Conservation (phyloP, 2,113 vertebrate genomes). For the Manacus vitellinus region DNA sequence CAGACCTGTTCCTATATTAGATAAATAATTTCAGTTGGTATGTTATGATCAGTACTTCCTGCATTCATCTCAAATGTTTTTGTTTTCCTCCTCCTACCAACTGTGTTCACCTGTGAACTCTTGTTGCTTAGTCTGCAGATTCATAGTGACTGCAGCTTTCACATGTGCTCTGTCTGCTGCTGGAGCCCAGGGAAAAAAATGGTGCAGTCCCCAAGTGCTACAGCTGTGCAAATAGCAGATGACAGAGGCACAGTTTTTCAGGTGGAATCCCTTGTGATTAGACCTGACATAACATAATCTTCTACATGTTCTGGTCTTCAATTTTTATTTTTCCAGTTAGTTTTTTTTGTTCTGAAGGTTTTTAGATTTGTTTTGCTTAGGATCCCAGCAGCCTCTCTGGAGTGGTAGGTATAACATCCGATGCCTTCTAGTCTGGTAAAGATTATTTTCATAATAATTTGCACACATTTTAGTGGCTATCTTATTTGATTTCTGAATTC, state of each 20-base stretch:
- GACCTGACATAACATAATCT: neutral
- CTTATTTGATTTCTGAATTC: neutral
- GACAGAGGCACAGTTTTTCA: neutral
- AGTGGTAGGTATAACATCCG: neutral
- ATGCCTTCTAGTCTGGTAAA: neutral
- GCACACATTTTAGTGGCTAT: neutral
- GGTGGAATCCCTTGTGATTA: neutral
- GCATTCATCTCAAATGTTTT: neutral
- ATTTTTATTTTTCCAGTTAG: neutral
- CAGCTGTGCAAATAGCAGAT: neutral
- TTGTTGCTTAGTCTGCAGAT: neutral
- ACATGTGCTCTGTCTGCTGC: neutral
- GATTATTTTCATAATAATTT: neutral
- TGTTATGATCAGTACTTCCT: neutral
- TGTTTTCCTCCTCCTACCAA: neutral
- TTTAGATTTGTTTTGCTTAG: neutral
- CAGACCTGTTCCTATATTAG: neutral
- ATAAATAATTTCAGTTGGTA: neutral
- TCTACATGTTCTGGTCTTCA: neutral
- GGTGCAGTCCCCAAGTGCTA: neutral
- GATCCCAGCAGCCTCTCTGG: neutral
- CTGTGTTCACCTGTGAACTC: neutral
- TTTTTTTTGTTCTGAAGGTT: neutral
- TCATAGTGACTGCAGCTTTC: neutral
- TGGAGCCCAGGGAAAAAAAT: neutral